Base-by-base conservation (phyloP, 2,797 vertebrate genomes). In the Sebastes matsubarae region DNA sequence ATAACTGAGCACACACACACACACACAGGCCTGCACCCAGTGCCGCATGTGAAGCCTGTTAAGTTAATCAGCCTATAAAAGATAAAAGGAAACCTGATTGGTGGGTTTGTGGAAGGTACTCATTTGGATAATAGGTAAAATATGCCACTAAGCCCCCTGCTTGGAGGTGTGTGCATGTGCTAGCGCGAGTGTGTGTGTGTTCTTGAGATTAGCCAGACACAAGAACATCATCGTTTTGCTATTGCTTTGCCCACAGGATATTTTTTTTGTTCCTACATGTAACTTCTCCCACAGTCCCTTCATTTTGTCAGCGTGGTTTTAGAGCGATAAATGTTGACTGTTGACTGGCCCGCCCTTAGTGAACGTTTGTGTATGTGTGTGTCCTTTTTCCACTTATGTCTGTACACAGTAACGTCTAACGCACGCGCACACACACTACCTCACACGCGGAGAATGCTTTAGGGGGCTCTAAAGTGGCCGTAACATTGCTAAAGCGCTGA, bases 91-190 rank as follows among this genome's bases (percentile, higher is more conserved):
- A 90, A 84, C 81, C 83, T 94, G 94, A 96, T 96, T 96, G 95
- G 94, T 94, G 92, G 94, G 92, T 95, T 95, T 96, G 94, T 94
- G 93, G 93, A 96, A 96, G 93, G 94, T 94, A 96, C 87, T 96
- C 94, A 95, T 96, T 96, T 96, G 95, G 94, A 95, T 96, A 96
- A 96, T 95, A 94, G 89, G 94, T 95, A 89, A 96, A 96, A 96
- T 95, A 94, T 96, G 94, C 88, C 87, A 91, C 92, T 92, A 93
- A 95, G 90, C 89, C 86, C 84, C 85, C 77, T 87, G 89, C 87
- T 92, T 79, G 71, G 83, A 81, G 80, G 88, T 89, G 74, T 90
- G 87, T 89, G 83, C 72, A 69, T 84, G 75, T 72, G 69, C 25
- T 29, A 79, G 57, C 2, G 29, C 2, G 27, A 30, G 60, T 84